Percentiles rank a stretch among this genome's conserved stretches.
Evolutionary conservation across 2,797 vertebrate genomes (phyloP).

Genomic region (Gallinago nigripennis): DNA sequence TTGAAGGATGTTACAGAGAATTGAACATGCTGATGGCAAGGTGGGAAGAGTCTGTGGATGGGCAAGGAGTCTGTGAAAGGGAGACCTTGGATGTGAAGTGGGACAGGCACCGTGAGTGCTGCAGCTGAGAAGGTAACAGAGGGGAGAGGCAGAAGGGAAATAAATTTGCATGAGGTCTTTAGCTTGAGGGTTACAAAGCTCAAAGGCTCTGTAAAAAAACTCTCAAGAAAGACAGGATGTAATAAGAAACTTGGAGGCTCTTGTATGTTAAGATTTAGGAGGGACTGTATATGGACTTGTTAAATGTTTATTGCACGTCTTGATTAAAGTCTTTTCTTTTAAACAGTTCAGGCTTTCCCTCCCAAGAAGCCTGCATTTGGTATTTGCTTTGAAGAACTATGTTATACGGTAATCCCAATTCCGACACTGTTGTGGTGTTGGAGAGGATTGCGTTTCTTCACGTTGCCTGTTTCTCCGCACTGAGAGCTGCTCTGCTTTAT

Average conservation of each 20-base stretch:
- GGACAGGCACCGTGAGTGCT: background rate
- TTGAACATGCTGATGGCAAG: background rate
- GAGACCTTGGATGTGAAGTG: background rate
- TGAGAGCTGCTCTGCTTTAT: background rate
- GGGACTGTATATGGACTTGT: background rate
- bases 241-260: background rate
- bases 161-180: background rate
- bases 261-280: constrained; percentile 5
- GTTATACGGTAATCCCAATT: background rate
- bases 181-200: background rate
- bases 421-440: accelerated
- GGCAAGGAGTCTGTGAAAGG: background rate
- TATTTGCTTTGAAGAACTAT: background rate
- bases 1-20: background rate
- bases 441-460: background rate
- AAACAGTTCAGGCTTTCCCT: constrained; percentile 9
- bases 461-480: accelerated
- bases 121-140: background rate
- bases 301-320: constrained; percentile 7
- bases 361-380: background rate
- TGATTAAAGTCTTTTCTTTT: constrained; percentile 24
- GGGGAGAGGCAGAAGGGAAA: background rate
- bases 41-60: background rate
- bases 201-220: background rate
- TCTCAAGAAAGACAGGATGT: background rate